These are phyloP conservation scores for Leptocoma aspasia DNA, from an alignment of 2,113 vertebrate genomes.

Conservation along the genomic window DNA sequence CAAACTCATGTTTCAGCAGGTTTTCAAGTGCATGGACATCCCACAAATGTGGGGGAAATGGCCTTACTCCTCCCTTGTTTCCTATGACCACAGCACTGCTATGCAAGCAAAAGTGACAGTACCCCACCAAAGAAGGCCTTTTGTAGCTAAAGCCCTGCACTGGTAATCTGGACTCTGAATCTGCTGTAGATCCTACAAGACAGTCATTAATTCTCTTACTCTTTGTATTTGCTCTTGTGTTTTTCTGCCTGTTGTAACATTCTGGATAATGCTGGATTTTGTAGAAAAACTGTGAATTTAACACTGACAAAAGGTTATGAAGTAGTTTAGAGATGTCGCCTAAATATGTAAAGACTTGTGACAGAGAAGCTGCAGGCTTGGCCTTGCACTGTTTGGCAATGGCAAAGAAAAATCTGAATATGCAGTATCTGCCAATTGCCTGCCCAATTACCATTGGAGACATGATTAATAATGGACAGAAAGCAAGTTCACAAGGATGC, in stretches of 20 bases:
- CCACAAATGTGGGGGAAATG: background rate
- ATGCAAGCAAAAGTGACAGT: background rate
- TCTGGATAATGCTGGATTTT: background rate
- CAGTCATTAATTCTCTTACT: background rate
- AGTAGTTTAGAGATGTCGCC: background rate
- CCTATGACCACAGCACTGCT: background rate
- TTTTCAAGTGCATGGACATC: background rate
- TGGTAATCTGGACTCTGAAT: background rate
- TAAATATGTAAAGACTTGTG: background rate
- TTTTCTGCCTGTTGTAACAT: background rate
- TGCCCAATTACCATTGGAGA: background rate
- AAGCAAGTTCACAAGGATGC: background rate
- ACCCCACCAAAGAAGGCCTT: background rate
- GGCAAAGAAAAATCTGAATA: background rate
- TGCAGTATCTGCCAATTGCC: background rate
- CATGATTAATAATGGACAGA: background rate
- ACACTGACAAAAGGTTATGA: background rate
- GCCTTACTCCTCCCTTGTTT: background rate
- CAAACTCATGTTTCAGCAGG: background rate
- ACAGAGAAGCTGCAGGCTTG: background rate
- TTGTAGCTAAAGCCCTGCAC: background rate
- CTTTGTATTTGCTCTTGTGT: background rate
- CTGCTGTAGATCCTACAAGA: background rate
- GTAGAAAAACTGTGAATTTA: background rate
- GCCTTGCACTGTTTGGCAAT: background rate